Conservation (phyloP, 2,888 invertebrate species). For the Cerastis leucographa region DNA sequence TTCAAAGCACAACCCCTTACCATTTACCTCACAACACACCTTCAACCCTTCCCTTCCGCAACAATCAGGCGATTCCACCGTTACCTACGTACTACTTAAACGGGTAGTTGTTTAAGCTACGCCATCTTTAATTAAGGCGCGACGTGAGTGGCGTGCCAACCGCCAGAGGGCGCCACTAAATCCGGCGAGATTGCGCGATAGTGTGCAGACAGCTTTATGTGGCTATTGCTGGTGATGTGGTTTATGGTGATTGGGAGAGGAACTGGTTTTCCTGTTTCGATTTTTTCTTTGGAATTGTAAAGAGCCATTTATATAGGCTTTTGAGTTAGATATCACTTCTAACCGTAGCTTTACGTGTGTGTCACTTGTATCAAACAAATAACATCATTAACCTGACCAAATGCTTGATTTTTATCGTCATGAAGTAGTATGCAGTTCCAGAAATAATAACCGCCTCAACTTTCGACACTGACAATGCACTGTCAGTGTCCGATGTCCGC, state of each 20-base stretch:
- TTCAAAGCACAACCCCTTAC: conserved; percentile 13
- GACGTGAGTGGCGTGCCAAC: conserved; percentile 60
- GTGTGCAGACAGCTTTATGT: conserved; percentile 58
- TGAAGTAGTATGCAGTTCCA: not conserved
- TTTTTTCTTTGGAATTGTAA: conserved; percentile 13
- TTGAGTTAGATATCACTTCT: not conserved
- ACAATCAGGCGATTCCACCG: conserved; percentile 41
- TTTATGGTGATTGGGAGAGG: conserved; percentile 41
- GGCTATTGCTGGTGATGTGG: conserved; percentile 47
- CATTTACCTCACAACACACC: conserved; percentile 4
- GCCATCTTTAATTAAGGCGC: conserved; percentile 59
- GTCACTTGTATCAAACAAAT: not conserved
- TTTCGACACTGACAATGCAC: not conserved
- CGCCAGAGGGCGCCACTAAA: conserved; percentile 54
- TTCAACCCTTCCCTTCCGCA: conserved; percentile 21
- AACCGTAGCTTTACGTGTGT: not conserved
- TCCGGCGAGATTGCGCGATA: conserved; percentile 57
- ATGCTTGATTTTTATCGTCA: not conserved
- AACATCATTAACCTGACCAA: not conserved
- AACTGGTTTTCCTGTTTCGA: conserved; percentile 19
- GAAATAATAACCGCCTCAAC: not conserved
- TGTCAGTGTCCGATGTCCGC: not conserved
- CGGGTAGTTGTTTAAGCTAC: conserved; percentile 57
- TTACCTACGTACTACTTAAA: conserved; percentile 41
- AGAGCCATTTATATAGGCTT: not conserved